A percentile compares a stretch with the other conserved stretches of the same genome.
Evolutionary conservation across 2,797 vertebrate species (phyloP).

Genomic region (Cryptoprocta ferox): DNA sequence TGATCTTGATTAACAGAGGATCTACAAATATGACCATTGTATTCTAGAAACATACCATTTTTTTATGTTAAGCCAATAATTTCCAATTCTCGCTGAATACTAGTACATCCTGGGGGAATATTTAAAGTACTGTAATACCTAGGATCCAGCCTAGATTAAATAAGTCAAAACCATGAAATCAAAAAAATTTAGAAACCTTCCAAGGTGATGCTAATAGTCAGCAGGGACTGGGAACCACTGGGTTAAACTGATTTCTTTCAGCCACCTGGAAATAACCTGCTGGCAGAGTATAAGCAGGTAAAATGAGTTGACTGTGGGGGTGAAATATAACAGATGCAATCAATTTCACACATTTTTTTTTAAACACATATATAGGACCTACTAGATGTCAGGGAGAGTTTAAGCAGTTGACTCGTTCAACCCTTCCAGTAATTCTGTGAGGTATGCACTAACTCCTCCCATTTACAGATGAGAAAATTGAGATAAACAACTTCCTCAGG

Average conservation of each 20-base stretch:
- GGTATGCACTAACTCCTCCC: neutral
- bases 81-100: neutral
- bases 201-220: neutral
- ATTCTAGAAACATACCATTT: neutral
- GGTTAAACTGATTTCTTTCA: neutral
- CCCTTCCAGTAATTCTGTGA: neutral
- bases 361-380: neutral
- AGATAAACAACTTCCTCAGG: neutral
- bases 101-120: neutral
- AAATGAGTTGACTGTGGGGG: neutral
- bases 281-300: neutral
- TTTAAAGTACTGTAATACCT: neutral
- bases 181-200: constrained; percentile 1
- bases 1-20: neutral
- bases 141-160: neutral
- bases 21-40: neutral
- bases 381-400: neutral
- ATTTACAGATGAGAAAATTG: neutral
- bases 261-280: constrained; percentile 1
- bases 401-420: neutral
- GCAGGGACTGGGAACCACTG: neutral
- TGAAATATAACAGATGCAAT: constrained; percentile 19
- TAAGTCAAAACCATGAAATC: neutral
- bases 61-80: neutral
- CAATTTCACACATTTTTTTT: neutral